Percentiles rank a stretch among this genome's conserved stretches.
Evolutionary conservation across 2,113 vertebrate species (phyloP).

Genomic region (Misgurnus anguillicaudatus): DNA sequence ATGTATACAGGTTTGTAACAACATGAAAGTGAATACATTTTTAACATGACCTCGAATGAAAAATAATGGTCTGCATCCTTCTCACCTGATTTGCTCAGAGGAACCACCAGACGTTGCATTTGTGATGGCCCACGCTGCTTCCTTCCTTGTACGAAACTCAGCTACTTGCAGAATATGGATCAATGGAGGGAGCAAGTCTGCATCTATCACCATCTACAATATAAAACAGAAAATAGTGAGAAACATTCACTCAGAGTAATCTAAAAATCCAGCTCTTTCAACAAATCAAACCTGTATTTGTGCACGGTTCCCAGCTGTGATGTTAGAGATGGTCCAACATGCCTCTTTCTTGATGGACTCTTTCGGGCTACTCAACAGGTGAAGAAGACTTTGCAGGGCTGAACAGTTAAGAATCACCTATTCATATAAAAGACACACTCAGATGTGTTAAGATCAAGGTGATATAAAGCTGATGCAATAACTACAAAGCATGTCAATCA

Average conservation of each 20-base stretch:
- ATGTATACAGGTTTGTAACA: no score
- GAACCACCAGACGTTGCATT: constrained; percentile 96
- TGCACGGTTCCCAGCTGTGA: constrained; percentile 95
- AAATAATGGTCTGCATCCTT: no score
- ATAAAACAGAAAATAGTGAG: background rate
- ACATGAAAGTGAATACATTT: no score
- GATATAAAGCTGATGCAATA: background rate
- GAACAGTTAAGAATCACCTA: constrained; percentile 98
- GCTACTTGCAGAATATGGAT: constrained; percentile 95
- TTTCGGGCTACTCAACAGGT: constrained; percentile 94
- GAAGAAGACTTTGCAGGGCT: constrained; percentile 92
- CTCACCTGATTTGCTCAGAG: constrained; percentile 88
- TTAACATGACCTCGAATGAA: no score
- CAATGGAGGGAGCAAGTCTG: constrained; percentile 90
- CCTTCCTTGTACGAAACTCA: constrained; percentile 96
- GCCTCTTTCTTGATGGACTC: constrained; percentile 99
- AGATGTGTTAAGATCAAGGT: background rate
- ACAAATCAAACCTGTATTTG: constrained; percentile 87
- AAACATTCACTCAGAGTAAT: background rate
- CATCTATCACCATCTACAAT: constrained; percentile 91
- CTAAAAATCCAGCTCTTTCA: background rate
- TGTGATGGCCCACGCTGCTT: constrained; percentile 97
- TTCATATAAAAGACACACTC: background rate
- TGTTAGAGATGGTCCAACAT: constrained; percentile 99
- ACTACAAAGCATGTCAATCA: background rate